Evolutionary conservation across 2,797 vertebrate species (phyloP).

Genomic region (Silurus aristotelis): DNA sequence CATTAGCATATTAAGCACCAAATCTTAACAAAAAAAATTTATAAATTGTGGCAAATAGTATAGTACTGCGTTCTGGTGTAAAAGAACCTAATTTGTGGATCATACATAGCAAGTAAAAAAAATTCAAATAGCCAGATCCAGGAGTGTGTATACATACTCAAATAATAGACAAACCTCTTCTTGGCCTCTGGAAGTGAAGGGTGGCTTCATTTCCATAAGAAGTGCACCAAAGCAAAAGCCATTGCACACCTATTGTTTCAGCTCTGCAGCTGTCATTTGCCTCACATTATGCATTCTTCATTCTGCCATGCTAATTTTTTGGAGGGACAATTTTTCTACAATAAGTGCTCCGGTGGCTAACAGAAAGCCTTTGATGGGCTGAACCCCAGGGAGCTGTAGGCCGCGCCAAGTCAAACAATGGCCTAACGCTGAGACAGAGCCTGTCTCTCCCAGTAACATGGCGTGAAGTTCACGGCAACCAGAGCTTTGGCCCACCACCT

Average conservation of each 20-base stretch:
- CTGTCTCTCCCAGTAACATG: slow-evolving; percentile 82
- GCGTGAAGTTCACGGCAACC: slow-evolving; percentile 79
- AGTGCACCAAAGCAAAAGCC: slow-evolving; percentile 79
- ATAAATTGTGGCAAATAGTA: slow-evolving; percentile 13
- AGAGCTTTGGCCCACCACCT: slow-evolving; percentile 69
- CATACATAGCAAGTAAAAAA: slow-evolving; percentile 22
- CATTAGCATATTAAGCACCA: slow-evolving; percentile 71
- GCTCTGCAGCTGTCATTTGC: slow-evolving; percentile 96
- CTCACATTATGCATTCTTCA: slow-evolving; percentile 89
- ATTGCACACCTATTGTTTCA: slow-evolving; percentile 88
- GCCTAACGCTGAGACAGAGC: slow-evolving; percentile 83
- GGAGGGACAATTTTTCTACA: slow-evolving; percentile 91
- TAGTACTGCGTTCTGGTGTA: slow-evolving; percentile 36
- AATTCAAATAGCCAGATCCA: slow-evolving; percentile 34
- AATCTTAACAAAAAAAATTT: slow-evolving; percentile 36
- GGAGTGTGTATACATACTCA: slow-evolving; percentile 33
- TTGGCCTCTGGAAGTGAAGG: slow-evolving; percentile 55
- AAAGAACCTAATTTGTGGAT: slow-evolving; percentile 3
- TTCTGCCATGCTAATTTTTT: slow-evolving; percentile 95
- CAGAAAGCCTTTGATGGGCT: slow-evolving; percentile 93
- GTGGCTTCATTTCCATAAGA: slow-evolving; percentile 82
- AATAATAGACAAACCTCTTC: slow-evolving; percentile 55
- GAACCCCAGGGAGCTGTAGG: slow-evolving; percentile 83
- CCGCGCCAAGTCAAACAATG: slow-evolving; percentile 94
- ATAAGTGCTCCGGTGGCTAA: slow-evolving; percentile 87